Conservation (phyloP, 2,888 invertebrate genomes). For the Sisyra terminalis region DNA sequence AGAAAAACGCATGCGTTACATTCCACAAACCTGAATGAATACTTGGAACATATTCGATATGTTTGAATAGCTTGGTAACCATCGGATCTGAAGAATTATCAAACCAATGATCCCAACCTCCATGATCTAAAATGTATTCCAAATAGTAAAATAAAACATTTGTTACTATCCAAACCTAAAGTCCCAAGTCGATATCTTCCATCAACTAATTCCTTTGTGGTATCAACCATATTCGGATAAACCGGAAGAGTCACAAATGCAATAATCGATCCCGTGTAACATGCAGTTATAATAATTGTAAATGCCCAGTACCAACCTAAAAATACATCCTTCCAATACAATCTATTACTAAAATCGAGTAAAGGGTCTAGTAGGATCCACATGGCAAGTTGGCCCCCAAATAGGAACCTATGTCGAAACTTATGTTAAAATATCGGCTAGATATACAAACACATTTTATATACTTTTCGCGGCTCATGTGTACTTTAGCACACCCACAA, state of each 20-base stretch:
- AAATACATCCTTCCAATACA: no score
- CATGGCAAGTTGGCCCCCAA: no score
- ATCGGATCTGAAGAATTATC: conserved; percentile 46
- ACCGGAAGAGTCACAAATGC: conserved; percentile 67
- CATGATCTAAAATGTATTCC: conserved; percentile 34
- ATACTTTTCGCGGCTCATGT: no score
- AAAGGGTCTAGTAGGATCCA: no score
- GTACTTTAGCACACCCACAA: no score
- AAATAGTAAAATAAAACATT: background rate
- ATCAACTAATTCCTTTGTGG: conserved; percentile 42
- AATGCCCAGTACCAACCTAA: conserved; percentile 70
- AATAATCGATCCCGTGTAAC: conserved; percentile 71
- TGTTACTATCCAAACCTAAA: conserved; percentile 32
- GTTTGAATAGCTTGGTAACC: conserved; percentile 42
- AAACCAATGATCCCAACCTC: conserved; percentile 64
- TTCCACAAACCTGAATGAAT: conserved; percentile 53
- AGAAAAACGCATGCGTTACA: conserved; percentile 57
- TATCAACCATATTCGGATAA: conserved; percentile 57
- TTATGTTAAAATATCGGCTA: no score
- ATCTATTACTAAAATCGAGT: no score
- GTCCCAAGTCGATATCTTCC: conserved; percentile 57
- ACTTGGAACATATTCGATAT: conserved; percentile 48
- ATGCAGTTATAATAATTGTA: conserved; percentile 68
- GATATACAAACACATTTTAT: no score
- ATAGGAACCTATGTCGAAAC: no score